A percentile compares a stretch with the other conserved stretches of the same genome.
phyloP scores from a whole-genome alignment of 1,140 invertebrate species.

The Phthorimaea operculella region DNA sequence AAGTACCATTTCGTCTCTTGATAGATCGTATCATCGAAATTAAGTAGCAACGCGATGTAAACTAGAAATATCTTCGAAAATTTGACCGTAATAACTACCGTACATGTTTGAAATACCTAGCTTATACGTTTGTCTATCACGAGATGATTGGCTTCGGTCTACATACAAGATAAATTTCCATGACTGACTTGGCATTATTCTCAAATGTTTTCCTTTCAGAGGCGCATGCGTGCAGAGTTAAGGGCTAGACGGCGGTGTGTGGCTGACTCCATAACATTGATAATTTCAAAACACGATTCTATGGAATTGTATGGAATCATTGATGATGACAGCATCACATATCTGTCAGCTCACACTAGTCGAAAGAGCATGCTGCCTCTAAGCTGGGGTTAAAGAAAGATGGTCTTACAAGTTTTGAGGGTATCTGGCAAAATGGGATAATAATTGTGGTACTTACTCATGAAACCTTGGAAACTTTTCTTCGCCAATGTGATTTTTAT shows the following conservation, averaged over 20 bases:
- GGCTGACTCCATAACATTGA: conserved; percentile 42
- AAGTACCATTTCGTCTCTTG: conserved; percentile 6
- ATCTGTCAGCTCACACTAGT: conserved; percentile 62
- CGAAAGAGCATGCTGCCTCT: conserved; percentile 62
- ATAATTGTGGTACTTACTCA: too few relatives aligned
- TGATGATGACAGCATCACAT: conserved; percentile 30
- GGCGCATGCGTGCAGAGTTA: conserved; percentile 65
- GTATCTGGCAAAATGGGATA: too few relatives aligned
- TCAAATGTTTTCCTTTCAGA: conserved; percentile 62
- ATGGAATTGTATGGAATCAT: conserved; percentile 22
- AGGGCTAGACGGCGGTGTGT: conserved; percentile 58
- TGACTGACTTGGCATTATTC: conserved; percentile 65
- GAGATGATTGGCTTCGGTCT: not conserved
- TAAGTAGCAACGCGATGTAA: too few relatives aligned
- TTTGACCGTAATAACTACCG: too few relatives aligned
- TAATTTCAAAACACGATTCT: conserved; percentile 12
- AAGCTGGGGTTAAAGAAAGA: conserved; percentile 19
- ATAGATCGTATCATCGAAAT: too few relatives aligned
- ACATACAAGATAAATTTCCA: conserved; percentile 50
- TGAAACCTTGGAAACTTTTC: too few relatives aligned
- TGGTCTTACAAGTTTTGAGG: conserved; percentile 21
- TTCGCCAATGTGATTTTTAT: too few relatives aligned
- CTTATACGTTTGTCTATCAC: not conserved
- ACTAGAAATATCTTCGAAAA: too few relatives aligned
- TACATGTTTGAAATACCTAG: conserved; percentile 13